Evolutionary conservation across 1,140 invertebrate species (phyloP).

Genomic region (Myzus persicae): DNA sequence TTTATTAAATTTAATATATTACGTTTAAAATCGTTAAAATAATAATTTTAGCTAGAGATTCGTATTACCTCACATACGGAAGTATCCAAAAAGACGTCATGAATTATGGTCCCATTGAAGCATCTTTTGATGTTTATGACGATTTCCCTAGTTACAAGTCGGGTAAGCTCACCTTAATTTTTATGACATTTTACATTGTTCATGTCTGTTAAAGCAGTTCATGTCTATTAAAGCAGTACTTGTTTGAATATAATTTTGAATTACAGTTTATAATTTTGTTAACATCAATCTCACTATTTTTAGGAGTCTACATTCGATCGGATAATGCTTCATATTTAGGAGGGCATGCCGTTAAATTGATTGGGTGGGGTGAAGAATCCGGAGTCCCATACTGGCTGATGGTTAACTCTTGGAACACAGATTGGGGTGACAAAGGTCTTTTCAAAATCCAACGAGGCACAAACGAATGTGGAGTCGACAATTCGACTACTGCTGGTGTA

Average conservation of each 20-base stretch:
- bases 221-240: neutral
- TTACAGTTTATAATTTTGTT: neutral
- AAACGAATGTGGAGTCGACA: conserved; percentile 76
- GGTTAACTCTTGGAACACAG: conserved; percentile 69
- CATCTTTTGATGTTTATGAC: conserved; percentile 60
- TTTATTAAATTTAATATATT: neutral
- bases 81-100: conserved; percentile 59
- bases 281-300: neutral
- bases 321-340: conserved; percentile 73
- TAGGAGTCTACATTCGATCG: conserved; percentile 73
- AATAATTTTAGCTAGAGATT: conserved; percentile 20
- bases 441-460: conserved; percentile 87
- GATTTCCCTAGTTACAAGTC: conserved; percentile 61
- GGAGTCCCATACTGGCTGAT: conserved; percentile 65
- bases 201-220: too few relatives aligned
- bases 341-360: conserved; percentile 79
- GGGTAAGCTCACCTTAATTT: conserved; percentile 56
- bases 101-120: conserved; percentile 60
- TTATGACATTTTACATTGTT: neutral
- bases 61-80: conserved; percentile 65
- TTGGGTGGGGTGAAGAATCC: conserved; percentile 62
- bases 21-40: too few relatives aligned
- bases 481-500: conserved; percentile 73
- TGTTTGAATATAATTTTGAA: neutral
- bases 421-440: conserved; percentile 77